Conservation (phyloP, 2,113 vertebrate species). For the Mungos mungo region DNA sequence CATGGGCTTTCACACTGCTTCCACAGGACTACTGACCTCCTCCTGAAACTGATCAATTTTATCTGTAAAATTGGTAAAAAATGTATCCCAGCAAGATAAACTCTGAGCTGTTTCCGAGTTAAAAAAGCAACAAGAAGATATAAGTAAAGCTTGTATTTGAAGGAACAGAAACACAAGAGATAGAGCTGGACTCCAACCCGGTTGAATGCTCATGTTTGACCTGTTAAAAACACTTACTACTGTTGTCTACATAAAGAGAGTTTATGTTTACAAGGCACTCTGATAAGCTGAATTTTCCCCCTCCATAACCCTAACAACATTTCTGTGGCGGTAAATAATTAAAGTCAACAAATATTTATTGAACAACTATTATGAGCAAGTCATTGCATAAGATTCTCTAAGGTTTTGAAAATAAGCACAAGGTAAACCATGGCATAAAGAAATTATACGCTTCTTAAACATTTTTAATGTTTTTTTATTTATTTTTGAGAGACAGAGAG, state of each 20-base stretch:
- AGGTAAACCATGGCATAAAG: not conserved
- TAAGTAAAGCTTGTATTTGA: conserved; percentile 37
- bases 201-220: not conserved
- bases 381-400: not conserved
- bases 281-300: not conserved
- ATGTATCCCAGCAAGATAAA: conserved; percentile 11
- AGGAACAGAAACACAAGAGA: not conserved
- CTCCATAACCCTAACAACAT: not conserved
- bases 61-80: conserved; percentile 59
- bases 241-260: not conserved
- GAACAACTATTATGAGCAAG: conserved; percentile 19
- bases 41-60: conserved; percentile 14
- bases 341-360: conserved; percentile 28
- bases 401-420: not conserved
- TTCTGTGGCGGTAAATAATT: not conserved
- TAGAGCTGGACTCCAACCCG: not conserved
- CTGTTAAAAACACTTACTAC: not conserved
- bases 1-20: not conserved
- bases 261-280: not conserved
- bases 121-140: conserved; percentile 1
- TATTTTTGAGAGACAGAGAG: no score
- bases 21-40: not conserved
- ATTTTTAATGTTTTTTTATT: no score
- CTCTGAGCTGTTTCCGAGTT: not conserved
- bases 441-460: not conserved